Evolutionary conservation across 37 sponge, comb jelly and placozoan genomes (phyloP).

Genomic region (Mnemiopsis leidyi): DNA sequence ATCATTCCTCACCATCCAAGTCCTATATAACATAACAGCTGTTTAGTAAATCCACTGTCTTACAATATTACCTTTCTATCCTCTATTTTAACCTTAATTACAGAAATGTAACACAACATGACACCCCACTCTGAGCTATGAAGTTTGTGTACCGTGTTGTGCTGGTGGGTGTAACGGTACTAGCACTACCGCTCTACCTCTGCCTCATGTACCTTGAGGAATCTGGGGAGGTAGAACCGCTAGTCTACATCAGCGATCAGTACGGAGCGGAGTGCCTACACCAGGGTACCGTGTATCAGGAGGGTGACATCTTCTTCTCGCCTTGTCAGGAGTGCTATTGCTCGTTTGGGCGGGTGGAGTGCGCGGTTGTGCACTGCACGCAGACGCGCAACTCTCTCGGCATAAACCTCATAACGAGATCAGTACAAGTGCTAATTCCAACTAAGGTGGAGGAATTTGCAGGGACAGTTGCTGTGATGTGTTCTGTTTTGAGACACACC

Average conservation of each 20-base stretch:
- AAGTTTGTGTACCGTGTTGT: not conserved
- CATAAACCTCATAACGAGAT: slow-evolving; percentile 38
- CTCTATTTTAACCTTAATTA: too few relatives aligned
- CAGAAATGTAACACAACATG: too few relatives aligned
- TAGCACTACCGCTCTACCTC: not conserved
- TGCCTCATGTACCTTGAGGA: not conserved
- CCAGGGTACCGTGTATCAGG: not conserved
- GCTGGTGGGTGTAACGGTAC: not conserved
- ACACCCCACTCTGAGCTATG: not conserved
- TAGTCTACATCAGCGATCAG: not conserved
- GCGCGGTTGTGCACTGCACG: slow-evolving; percentile 34
- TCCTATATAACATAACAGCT: too few relatives aligned
- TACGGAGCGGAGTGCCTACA: not conserved
- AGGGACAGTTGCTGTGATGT: slow-evolving; percentile 53
- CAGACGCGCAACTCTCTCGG: not conserved
- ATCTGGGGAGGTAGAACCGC: not conserved
- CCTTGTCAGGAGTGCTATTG: slow-evolving; percentile 41
- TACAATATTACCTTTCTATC: too few relatives aligned
- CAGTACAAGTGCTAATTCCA: slow-evolving; percentile 19
- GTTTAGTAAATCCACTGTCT: too few relatives aligned
- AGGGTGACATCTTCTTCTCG: not conserved
- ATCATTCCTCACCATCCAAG: too few relatives aligned
- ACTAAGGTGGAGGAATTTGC: not conserved
- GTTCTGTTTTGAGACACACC: slow-evolving; percentile 21
- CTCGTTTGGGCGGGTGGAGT: slow-evolving; percentile 48